Percentiles rank a stretch among this genome's conserved stretches.
Conservation (phyloP, 2,113 vertebrate genomes). For the Hipposideros armiger region DNA sequence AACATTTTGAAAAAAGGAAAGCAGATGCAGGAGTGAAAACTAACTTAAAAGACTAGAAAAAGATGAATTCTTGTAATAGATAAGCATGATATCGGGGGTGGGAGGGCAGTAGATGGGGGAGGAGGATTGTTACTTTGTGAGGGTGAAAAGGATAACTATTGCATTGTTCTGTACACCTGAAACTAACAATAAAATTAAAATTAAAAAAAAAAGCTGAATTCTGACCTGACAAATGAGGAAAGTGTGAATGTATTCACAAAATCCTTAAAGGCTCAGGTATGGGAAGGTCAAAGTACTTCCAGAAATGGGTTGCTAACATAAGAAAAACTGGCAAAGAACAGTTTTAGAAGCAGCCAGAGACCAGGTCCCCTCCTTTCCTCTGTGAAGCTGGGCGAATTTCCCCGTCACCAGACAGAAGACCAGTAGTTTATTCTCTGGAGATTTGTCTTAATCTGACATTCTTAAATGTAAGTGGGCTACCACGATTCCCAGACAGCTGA, state of each 20-base stretch:
- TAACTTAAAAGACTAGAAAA: background rate
- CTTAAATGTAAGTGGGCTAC: background rate
- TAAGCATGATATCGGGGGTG: too few species aligned
- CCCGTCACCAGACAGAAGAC: background rate
- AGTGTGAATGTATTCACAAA: background rate
- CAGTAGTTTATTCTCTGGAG: background rate
- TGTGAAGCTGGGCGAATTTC: background rate
- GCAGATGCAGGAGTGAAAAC: background rate
- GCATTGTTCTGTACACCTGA: too few species aligned
- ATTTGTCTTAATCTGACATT: background rate
- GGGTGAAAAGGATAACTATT: too few species aligned
- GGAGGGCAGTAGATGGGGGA: too few species aligned
- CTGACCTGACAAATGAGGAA: background rate
- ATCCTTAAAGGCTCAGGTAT: background rate
- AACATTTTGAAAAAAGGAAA: conserved; percentile 31
- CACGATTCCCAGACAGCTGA: background rate
- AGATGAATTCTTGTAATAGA: background rate
- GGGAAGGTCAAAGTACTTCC: background rate
- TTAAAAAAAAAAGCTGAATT: background rate
- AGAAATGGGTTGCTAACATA: background rate
- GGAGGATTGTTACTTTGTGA: too few species aligned
- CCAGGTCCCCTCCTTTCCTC: background rate
- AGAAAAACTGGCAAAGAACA: background rate
- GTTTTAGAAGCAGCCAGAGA: background rate
- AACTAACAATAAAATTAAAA: too few species aligned